phyloP scores from a whole-genome alignment of 2,113 vertebrate species.

The Oryzias curvinotus region DNA sequence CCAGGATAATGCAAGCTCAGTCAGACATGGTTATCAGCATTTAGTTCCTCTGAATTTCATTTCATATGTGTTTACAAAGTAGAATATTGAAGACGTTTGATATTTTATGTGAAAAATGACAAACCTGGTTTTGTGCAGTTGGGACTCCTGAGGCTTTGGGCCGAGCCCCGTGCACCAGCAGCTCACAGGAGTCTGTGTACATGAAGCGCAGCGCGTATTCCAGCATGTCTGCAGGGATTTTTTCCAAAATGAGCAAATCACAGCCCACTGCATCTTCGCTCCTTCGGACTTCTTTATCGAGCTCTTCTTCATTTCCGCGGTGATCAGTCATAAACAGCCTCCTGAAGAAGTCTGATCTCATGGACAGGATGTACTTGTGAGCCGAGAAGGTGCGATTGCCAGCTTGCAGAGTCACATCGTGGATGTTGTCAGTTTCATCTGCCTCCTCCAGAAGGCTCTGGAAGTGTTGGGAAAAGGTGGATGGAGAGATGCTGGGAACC shows the following conservation, averaged over 20 bases:
- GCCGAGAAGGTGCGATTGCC: slow-evolving; percentile 84
- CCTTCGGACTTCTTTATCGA: slow-evolving; percentile 70
- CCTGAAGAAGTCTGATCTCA: slow-evolving; percentile 88
- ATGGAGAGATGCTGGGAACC: slow-evolving; percentile 87
- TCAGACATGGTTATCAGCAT: neutral
- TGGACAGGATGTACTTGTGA: slow-evolving; percentile 93
- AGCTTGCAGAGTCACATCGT: slow-evolving; percentile 92
- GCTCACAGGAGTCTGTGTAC: slow-evolving; percentile 92
- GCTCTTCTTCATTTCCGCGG: slow-evolving; percentile 60
- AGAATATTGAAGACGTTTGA: neutral
- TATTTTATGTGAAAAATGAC: neutral
- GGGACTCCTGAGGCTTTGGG: slow-evolving; percentile 72
- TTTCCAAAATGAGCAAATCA: slow-evolving; percentile 88
- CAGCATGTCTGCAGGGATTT: slow-evolving; percentile 86
- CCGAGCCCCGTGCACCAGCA: slow-evolving; percentile 84
- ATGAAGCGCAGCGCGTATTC: slow-evolving; percentile 88
- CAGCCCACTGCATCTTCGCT: slow-evolving; percentile 89
- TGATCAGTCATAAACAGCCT: slow-evolving; percentile 80
- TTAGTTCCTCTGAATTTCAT: neutral
- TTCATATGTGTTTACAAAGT: neutral
- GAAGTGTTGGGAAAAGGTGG: slow-evolving; percentile 88
- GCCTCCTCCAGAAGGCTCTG: slow-evolving; percentile 84
- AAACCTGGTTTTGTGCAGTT: slow-evolving; percentile 59
- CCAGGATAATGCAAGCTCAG: neutral
- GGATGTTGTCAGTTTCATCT: slow-evolving; percentile 91